Evolutionary conservation across 2,888 invertebrate species (phyloP).

Genomic region (Acholoe squamosa): DNA sequence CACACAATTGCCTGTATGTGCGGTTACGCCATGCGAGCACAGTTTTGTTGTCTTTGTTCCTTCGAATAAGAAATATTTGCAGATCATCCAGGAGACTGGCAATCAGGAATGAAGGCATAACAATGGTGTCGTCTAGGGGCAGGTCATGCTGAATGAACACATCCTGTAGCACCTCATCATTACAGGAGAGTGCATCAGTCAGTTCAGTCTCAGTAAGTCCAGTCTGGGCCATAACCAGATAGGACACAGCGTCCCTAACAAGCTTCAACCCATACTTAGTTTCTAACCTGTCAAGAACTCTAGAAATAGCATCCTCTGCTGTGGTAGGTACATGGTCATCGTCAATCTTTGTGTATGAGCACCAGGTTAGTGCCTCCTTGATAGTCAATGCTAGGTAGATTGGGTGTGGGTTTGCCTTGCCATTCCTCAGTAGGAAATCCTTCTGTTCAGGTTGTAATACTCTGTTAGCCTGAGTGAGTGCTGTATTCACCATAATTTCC

Average conservation of each 20-base stretch:
- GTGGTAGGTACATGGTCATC: constrained; percentile 51
- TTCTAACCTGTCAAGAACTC: constrained; percentile 48
- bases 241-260: constrained; percentile 54
- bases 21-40: constrained; percentile 41
- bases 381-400: constrained; percentile 52
- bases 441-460: constrained; percentile 50
- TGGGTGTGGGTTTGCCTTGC: constrained; percentile 58
- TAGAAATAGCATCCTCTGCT: constrained; percentile 56
- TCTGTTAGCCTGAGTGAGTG: constrained; percentile 32
- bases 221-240: constrained; percentile 42
- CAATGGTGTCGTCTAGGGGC: constrained; percentile 40
- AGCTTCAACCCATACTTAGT: constrained; percentile 54
- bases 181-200: constrained; percentile 63
- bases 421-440: constrained; percentile 50
- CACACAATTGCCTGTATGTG: constrained; percentile 29
- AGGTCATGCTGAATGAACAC: constrained; percentile 35
- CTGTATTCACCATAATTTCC: constrained; percentile 51
- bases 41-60: constrained; percentile 57
- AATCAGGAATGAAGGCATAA: constrained; percentile 60
- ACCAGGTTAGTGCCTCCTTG: constrained; percentile 58
- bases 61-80: constrained; percentile 7
- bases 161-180: constrained; percentile 61
- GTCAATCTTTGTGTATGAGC: constrained; percentile 55
- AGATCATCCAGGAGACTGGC: constrained; percentile 55
- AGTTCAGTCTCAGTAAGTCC: constrained; percentile 67